A percentile compares a stretch with the other conserved stretches of the same genome.
These are phyloP conservation scores for Crotalus horridus DNA, from an alignment of 2,113 vertebrate species.

Conservation along the genomic window DNA sequence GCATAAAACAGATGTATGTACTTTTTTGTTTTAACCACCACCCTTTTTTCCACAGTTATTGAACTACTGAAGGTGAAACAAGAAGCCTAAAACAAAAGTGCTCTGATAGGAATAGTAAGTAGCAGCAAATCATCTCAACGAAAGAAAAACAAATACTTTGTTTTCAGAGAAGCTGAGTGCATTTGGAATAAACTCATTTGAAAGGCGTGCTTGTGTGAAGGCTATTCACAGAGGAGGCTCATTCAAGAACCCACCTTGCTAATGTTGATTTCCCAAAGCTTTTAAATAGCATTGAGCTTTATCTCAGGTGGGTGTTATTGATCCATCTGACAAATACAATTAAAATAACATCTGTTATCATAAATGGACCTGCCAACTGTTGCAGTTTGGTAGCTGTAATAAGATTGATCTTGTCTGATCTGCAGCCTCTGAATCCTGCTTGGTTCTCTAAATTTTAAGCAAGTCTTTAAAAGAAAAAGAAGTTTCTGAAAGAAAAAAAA, in stretches of 20 bases:
- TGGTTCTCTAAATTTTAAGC: background rate
- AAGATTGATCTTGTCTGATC: background rate
- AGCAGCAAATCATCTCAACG: conserved; percentile 18
- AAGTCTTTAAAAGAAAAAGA: background rate
- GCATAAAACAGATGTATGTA: background rate
- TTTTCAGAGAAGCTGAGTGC: conserved; percentile 22
- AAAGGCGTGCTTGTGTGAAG: conserved; percentile 34
- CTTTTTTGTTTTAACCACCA: conserved; percentile 12
- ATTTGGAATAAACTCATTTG: conserved; percentile 36
- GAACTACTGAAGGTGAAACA: conserved; percentile 36
- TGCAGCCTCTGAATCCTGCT: background rate
- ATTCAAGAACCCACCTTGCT: conserved; percentile 7
- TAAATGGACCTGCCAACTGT: conserved; percentile 7
- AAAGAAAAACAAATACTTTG: conserved; percentile 26
- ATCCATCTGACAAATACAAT: background rate
- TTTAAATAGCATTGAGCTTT: conserved; percentile 25
- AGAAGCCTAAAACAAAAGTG: conserved; percentile 30
- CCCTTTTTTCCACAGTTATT: conserved; percentile 21
- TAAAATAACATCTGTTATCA: background rate
- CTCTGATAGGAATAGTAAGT: conserved; percentile 32
- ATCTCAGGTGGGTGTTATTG: conserved; percentile 14
- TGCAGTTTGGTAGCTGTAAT: background rate
- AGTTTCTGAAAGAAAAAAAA: background rate
- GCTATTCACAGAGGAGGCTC: conserved; percentile 28
- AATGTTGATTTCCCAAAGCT: conserved; percentile 34